Conservation (phyloP, 2,113 vertebrate species). For the Cariama cristata region DNA sequence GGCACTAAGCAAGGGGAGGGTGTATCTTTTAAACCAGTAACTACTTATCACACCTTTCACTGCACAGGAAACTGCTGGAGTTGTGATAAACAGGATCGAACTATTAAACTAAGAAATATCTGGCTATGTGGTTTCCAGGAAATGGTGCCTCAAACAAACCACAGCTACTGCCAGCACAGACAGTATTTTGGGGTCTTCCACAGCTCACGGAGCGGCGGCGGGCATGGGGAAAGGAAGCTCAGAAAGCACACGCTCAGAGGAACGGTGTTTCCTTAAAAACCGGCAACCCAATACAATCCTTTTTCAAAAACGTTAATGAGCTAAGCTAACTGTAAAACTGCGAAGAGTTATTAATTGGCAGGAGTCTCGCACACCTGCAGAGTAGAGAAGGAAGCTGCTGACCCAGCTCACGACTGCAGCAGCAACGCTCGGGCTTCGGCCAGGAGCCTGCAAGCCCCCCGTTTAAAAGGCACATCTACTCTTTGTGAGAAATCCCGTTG, state of each 20-base stretch:
- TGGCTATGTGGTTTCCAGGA: conserved; percentile 54
- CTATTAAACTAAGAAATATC: conserved; percentile 28
- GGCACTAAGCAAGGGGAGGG: background rate
- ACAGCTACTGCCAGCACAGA: background rate
- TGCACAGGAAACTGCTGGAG: conserved; percentile 66
- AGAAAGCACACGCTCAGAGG: background rate
- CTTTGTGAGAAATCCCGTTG: rapidly evolving
- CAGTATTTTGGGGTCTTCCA: background rate
- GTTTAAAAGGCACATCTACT: rapidly evolving
- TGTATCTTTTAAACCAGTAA: background rate
- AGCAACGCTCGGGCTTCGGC: background rate
- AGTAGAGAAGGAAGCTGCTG: background rate
- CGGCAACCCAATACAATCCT: background rate
- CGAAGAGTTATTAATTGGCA: background rate
- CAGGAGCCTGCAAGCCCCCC: background rate
- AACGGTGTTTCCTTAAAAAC: background rate
- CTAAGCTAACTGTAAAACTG: background rate
- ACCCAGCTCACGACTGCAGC: background rate
- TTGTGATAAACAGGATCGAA: conserved; percentile 44
- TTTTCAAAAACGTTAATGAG: background rate
- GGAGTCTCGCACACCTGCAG: background rate
- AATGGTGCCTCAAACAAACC: conserved; percentile 30
- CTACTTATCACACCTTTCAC: conserved; percentile 46
- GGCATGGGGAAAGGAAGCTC: background rate
- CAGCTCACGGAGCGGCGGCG: background rate